Evolutionary conservation across 92 coral and sea anemone genomes (phyloP).

Genomic region (Phymanthus crucifer): DNA sequence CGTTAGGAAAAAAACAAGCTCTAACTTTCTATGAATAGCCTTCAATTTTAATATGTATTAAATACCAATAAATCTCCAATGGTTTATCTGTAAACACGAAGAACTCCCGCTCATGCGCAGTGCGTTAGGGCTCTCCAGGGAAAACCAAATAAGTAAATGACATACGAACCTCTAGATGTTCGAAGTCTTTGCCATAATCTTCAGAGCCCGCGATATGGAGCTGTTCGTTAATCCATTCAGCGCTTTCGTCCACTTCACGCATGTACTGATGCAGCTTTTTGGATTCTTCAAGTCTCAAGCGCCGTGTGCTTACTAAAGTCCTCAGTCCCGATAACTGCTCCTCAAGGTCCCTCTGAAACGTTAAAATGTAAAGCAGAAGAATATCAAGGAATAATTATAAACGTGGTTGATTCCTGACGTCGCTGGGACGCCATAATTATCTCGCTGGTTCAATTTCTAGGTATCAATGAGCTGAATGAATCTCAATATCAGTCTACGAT

Average conservation of each 20-base stretch:
- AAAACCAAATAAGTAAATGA: not conserved
- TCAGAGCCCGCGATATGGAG: slow-evolving; percentile 84
- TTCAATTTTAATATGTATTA: too few relatives aligned
- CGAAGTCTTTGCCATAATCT: slow-evolving; percentile 97
- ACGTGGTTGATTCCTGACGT: too few relatives aligned
- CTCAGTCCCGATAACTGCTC: slow-evolving; percentile 86
- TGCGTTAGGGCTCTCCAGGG: not conserved
- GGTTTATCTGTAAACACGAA: too few relatives aligned
- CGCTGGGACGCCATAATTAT: too few relatives aligned
- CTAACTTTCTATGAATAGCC: too few relatives aligned
- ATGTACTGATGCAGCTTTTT: slow-evolving; percentile 80
- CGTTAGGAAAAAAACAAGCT: too few relatives aligned
- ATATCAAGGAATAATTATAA: too few relatives aligned
- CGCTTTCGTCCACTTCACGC: slow-evolving; percentile 90
- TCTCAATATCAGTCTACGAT: too few relatives aligned
- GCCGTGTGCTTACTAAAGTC: slow-evolving; percentile 76
- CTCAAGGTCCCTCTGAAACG: slow-evolving; percentile 79
- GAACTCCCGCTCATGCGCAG: too few relatives aligned
- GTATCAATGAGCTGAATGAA: too few relatives aligned
- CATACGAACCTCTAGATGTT: slow-evolving; percentile 76
- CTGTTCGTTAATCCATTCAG: slow-evolving; percentile 94
- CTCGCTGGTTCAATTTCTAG: too few relatives aligned
- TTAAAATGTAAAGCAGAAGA: not conserved
- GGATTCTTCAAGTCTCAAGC: slow-evolving; percentile 78
- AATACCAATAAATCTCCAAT: too few relatives aligned